Evolutionary conservation across 2,888 invertebrate species (phyloP).

Genomic region (Watsonalla binaria): DNA sequence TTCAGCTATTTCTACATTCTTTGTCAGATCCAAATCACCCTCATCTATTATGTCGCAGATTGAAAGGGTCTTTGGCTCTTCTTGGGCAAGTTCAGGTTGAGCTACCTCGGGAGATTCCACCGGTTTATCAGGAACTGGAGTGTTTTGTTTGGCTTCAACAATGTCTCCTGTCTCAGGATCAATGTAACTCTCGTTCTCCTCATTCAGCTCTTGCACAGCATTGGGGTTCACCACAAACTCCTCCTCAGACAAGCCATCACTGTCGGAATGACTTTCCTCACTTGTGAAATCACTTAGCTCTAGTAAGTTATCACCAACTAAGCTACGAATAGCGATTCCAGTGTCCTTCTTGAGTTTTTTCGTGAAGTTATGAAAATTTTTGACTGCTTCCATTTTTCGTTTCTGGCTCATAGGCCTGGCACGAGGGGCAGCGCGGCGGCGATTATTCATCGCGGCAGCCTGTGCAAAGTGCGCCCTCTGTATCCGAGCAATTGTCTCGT

Average conservation of each 20-base stretch:
- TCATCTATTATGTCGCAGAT: conserved; percentile 73
- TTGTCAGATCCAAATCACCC: conserved; percentile 65
- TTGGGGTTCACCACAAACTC: conserved; percentile 71
- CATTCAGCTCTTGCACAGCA: conserved; percentile 66
- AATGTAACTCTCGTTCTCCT: conserved; percentile 71
- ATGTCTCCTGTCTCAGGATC: conserved; percentile 75
- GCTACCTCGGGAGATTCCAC: conserved; percentile 13
- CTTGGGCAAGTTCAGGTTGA: conserved; percentile 9
- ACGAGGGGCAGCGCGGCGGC: conserved; percentile 53
- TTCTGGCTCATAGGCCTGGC: conserved; percentile 69
- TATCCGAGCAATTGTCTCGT: conserved; percentile 70
- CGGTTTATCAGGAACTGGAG: conserved; percentile 11
- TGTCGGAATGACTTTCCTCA: conserved; percentile 63
- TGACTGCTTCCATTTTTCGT: conserved; percentile 73
- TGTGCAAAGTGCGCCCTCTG: conserved; percentile 71
- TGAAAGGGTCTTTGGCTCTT: conserved; percentile 63
- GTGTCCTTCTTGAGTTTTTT: conserved; percentile 76
- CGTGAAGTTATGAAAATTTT: conserved; percentile 71
- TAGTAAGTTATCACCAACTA: conserved; percentile 70
- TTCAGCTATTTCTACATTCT: conserved; percentile 73
- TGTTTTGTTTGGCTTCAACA: conserved; percentile 42
- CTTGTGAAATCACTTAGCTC: conserved; percentile 72
- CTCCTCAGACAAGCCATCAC: conserved; percentile 73
- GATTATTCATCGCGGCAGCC: conserved; percentile 64
- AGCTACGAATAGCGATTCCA: conserved; percentile 69